Evolutionary conservation across 2,797 vertebrate genomes (phyloP).

Genomic region (Spheniscus humboldti): DNA sequence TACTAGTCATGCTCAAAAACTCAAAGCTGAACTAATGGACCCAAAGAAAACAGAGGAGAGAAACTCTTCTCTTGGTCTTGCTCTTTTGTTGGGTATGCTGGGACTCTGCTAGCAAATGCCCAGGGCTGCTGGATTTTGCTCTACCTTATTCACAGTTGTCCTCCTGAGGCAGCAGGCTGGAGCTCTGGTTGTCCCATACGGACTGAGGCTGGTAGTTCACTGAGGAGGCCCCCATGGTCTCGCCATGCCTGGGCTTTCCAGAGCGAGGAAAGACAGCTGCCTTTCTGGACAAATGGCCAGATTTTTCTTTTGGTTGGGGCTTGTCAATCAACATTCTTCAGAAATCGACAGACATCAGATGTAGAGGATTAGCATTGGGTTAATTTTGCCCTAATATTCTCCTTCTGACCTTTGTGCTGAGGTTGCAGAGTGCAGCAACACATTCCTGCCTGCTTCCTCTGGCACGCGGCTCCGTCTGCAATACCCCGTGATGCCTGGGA

Average conservation of each 20-base stretch:
- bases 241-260: not conserved
- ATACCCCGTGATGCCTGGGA: not conserved
- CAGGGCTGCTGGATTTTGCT: not conserved
- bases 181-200: not conserved
- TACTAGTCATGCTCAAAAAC: not conserved
- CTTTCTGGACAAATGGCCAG: not conserved
- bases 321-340: not conserved
- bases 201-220: not conserved
- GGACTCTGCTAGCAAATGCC: not conserved
- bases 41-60: not conserved
- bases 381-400: not conserved
- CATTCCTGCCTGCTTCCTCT: not conserved
- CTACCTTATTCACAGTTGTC: not conserved
- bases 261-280: not conserved
- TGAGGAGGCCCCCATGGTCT: not conserved
- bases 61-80: not conserved
- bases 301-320: not conserved
- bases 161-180: not conserved
- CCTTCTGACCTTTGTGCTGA: not conserved
- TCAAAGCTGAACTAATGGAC: not conserved
- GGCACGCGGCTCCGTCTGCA: accelerated
- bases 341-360: not conserved
- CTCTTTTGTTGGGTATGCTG: not conserved
- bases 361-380: not conserved
- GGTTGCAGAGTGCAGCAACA: not conserved